Conservation (phyloP, 2,888 invertebrate genomes). For the Scaptomyza polygonia region DNA sequence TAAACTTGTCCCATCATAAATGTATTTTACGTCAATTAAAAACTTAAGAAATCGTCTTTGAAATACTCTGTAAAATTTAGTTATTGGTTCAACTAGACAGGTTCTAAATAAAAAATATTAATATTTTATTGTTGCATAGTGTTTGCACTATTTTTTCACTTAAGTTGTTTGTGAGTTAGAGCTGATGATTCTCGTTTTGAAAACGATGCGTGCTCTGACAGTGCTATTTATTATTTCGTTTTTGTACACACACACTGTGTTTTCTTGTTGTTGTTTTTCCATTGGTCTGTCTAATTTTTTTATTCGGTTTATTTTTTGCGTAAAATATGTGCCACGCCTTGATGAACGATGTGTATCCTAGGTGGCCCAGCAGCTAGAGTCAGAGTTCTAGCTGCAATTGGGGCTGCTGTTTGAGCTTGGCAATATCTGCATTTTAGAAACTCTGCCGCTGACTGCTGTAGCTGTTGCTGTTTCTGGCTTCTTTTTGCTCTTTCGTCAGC, state of each 20-base stretch:
- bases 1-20: too few species aligned
- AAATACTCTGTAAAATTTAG: too few species aligned
- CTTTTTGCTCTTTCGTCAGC: slow-evolving; percentile 56
- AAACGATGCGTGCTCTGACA: slow-evolving; percentile 38
- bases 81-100: too few species aligned
- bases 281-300: slow-evolving; percentile 28
- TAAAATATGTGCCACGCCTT: slow-evolving; percentile 65
- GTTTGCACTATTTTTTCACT: not conserved
- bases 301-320: slow-evolving; percentile 65
- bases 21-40: too few species aligned
- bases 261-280: slow-evolving; percentile 21
- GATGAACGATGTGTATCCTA: slow-evolving; percentile 55
- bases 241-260: slow-evolving; percentile 25
- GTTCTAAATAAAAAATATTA: too few species aligned
- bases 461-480: slow-evolving; percentile 11
- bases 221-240: slow-evolving; percentile 57
- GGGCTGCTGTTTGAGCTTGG: slow-evolving; percentile 11
- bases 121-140: too few species aligned
- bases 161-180: slow-evolving; percentile 36
- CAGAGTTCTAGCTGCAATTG: slow-evolving; percentile 8
- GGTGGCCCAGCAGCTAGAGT: slow-evolving; percentile 15
- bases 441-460: slow-evolving; percentile 18
- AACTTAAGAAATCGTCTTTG: too few species aligned
- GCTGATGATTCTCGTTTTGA: slow-evolving; percentile 47
- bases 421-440: slow-evolving; percentile 73